These are phyloP conservation scores for Serrognathus titanus DNA, from an alignment of 2,888 invertebrate species.

Conservation along the genomic window DNA sequence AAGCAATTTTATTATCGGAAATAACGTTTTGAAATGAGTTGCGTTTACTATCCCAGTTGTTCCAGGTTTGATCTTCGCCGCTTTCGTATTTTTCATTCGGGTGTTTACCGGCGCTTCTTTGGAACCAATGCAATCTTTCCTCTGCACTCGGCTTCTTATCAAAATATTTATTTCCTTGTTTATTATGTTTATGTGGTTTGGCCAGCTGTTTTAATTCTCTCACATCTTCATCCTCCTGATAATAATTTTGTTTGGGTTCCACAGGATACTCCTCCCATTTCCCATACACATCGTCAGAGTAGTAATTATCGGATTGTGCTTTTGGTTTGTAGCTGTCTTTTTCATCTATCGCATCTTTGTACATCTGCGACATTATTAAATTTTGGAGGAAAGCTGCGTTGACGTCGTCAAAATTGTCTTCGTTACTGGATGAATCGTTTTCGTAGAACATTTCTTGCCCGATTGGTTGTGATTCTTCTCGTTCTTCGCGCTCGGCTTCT, in stretches of 20 bases:
- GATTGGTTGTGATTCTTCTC: constrained; percentile 57
- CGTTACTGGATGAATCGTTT: constrained; percentile 45
- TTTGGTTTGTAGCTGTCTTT: constrained; percentile 9
- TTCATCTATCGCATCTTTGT: constrained; percentile 52
- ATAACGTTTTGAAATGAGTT: constrained; percentile 12
- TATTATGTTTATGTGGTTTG: constrained; percentile 41
- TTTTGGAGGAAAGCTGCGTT: constrained; percentile 67
- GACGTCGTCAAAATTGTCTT: constrained; percentile 44
- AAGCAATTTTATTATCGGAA: constrained; percentile 19
- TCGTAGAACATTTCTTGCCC: constrained; percentile 68
- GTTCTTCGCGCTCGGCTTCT: constrained; percentile 58
- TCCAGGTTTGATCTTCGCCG: constrained; percentile 25
- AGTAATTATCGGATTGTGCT: constrained; percentile 23
- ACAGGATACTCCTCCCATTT: constrained; percentile 29
- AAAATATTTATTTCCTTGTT: background rate
- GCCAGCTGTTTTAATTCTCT: constrained; percentile 62
- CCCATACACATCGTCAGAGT: constrained; percentile 38
- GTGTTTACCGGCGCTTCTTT: constrained; percentile 31
- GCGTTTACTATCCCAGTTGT: constrained; percentile 51
- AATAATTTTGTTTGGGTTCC: constrained; percentile 23
- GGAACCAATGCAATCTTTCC: constrained; percentile 30
- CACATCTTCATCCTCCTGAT: constrained; percentile 63
- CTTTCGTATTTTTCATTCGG: constrained; percentile 51
- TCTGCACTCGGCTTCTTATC: constrained; percentile 21
- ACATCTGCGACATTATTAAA: constrained; percentile 64